Percentiles rank a stretch among this genome's conserved stretches.
Conservation (phyloP, 2,888 invertebrate species). For the Luffia ferchaultella region DNA sequence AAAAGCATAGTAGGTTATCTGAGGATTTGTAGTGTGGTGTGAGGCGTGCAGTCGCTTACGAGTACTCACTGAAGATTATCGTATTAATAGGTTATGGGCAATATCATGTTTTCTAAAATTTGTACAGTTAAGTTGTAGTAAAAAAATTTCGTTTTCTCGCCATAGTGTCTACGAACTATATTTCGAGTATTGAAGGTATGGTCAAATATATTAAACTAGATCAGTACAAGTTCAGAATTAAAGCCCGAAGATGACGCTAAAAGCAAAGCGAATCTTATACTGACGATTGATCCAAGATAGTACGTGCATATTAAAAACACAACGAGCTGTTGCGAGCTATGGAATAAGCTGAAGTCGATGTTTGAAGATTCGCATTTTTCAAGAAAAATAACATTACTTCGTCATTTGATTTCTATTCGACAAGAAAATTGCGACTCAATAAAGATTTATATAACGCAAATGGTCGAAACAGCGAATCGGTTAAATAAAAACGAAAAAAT, state of each 20-base stretch:
- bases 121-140: too few species aligned
- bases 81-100: too few species aligned
- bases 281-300: not conserved
- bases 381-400: not conserved
- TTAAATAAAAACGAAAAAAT: too few species aligned
- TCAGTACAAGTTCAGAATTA: not conserved
- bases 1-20: too few species aligned
- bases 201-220: constrained; percentile 1
- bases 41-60: too few species aligned
- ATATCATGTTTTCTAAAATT: too few species aligned
- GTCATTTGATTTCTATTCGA: constrained; percentile 1
- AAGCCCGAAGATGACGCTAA: not conserved
- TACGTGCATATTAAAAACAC: not conserved
- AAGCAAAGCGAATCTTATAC: not conserved
- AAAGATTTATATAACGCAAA: not conserved
- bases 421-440: not conserved
- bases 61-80: too few species aligned
- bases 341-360: not conserved
- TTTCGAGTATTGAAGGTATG: too few species aligned
- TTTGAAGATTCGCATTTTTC: constrained; percentile 1
- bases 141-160: too few species aligned
- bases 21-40: too few species aligned
- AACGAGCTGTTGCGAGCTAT: not conserved
- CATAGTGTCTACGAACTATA: too few species aligned
- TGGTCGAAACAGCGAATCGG: too few species aligned